Conservation (phyloP, 2,113 vertebrate species). For the Lepidothrix coronata region DNA sequence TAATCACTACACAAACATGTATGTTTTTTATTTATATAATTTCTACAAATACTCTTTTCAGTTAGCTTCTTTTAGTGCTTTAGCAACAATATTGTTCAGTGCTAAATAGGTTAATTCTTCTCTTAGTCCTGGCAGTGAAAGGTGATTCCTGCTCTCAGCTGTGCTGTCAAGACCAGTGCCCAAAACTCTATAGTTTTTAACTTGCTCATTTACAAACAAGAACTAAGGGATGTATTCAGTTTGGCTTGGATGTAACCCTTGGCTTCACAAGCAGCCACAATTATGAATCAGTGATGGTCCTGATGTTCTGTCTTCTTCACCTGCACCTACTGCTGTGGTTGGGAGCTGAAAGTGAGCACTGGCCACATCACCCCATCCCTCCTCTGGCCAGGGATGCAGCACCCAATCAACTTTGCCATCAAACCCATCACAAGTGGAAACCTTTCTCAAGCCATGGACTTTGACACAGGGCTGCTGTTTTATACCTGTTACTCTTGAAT, state of each 20-base stretch:
- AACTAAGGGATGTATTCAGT: neutral
- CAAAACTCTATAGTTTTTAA: neutral
- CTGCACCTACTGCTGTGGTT: neutral
- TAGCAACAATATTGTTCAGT: neutral
- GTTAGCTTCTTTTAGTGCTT: neutral
- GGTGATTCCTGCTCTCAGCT: neutral
- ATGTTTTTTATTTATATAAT: neutral
- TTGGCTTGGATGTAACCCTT: neutral
- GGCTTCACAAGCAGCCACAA: neutral
- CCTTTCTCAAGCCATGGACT: neutral
- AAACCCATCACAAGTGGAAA: neutral
- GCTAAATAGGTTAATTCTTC: neutral
- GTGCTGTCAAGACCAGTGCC: neutral
- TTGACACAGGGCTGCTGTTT: neutral
- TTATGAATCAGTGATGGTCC: neutral
- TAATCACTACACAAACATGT: neutral
- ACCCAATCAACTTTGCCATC: rapidly evolving
- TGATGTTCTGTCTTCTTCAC: neutral
- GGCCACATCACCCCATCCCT: neutral
- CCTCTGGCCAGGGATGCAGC: neutral
- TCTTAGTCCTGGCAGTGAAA: neutral
- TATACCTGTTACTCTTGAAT: neutral
- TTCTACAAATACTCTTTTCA: neutral
- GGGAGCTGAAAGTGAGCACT: neutral
- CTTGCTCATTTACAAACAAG: neutral